Percentiles rank a stretch among this genome's conserved stretches.
phyloP scores from a whole-genome alignment of 2,888 invertebrate genomes.

The Helleia helle region DNA sequence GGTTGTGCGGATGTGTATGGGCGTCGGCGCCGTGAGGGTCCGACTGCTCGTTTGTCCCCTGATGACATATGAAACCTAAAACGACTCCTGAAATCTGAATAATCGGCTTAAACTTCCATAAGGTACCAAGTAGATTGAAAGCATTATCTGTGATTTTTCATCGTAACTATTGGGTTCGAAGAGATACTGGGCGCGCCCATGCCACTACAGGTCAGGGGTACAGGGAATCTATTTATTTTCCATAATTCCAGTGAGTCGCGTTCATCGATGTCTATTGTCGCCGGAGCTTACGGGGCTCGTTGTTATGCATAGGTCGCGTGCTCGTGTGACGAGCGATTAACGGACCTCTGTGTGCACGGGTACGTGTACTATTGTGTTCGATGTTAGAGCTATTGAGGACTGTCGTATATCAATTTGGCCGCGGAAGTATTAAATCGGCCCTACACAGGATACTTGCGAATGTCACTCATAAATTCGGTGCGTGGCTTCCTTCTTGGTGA shows the following conservation, averaged over 20 bases:
- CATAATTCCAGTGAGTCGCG: conserved; percentile 52
- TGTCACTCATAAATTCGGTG: conserved; percentile 14
- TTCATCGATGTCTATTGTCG: conserved; percentile 47
- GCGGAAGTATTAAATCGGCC: conserved; percentile 23
- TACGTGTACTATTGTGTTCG: conserved; percentile 38
- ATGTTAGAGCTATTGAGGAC: conserved; percentile 28
- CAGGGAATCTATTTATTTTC: conserved; percentile 52
- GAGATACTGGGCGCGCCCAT: too few relatives aligned
- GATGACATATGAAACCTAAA: too few relatives aligned
- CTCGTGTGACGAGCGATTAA: conserved; percentile 27
- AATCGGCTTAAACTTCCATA: too few relatives aligned
- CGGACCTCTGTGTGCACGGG: conserved; percentile 12
- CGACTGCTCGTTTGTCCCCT: too few relatives aligned
- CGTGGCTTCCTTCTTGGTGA: conserved; percentile 11
- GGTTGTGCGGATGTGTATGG: too few relatives aligned
- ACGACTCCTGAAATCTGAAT: too few relatives aligned
- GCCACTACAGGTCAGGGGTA: conserved; percentile 26
- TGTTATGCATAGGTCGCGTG: too few relatives aligned
- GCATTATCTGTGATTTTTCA: too few relatives aligned
- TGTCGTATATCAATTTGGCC: conserved; percentile 19
- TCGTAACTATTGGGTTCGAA: not conserved
- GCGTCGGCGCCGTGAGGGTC: too few relatives aligned
- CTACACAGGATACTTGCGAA: conserved; percentile 20
- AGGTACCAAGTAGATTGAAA: too few relatives aligned
- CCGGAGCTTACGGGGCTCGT: not conserved